phyloP scores from a whole-genome alignment of 2,797 vertebrate genomes.

The Falco berigora region DNA sequence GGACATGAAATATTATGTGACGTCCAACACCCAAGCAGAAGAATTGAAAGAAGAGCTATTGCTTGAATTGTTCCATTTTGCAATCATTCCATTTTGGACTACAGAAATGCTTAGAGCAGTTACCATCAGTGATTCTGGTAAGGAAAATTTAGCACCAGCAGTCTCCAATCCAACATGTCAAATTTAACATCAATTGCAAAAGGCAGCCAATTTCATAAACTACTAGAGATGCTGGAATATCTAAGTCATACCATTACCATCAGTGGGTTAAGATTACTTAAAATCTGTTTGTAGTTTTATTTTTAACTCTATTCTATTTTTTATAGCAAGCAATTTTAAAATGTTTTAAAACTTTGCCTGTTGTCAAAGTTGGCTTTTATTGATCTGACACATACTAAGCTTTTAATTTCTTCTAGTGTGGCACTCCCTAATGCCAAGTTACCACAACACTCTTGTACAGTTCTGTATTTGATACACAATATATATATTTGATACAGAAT shows the following conservation, averaged over 20 bases:
- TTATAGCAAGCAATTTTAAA: neutral
- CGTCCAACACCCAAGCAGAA: neutral
- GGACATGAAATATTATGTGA: neutral
- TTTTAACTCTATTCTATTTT: neutral
- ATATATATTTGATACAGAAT: neutral
- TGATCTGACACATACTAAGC: accelerated
- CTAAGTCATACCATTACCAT: neutral
- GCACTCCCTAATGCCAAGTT: neutral
- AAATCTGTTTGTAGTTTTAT: neutral
- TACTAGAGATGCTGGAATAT: neutral
- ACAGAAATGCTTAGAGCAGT: neutral
- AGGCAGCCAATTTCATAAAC: neutral
- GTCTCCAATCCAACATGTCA: neutral
- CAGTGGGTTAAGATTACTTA: neutral
- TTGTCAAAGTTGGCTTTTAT: neutral
- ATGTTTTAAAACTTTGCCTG: neutral
- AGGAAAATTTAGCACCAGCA: neutral
- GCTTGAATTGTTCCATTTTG: neutral
- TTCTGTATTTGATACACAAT: neutral
- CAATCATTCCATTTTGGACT: neutral
- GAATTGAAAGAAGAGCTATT: neutral
- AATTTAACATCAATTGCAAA: neutral
- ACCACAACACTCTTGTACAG: neutral
- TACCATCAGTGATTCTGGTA: neutral
- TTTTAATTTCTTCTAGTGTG: neutral